Percentiles rank a stretch among this genome's conserved stretches.
Conservation (phyloP, 2,888 invertebrate genomes). For the Fragum whitleyi region DNA sequence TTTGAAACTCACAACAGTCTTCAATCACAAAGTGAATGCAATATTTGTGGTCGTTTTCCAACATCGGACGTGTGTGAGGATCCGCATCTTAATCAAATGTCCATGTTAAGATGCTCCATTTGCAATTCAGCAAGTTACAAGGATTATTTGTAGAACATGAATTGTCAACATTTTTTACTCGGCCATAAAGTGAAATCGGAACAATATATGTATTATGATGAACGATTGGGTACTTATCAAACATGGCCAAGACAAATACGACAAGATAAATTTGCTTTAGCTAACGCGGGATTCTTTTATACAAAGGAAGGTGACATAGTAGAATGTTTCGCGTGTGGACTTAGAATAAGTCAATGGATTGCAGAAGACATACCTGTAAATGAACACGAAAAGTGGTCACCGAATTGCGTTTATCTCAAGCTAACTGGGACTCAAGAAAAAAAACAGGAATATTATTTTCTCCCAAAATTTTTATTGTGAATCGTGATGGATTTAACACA, state of each 20-base stretch:
- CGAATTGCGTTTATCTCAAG: conserved; percentile 39
- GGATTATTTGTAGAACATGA: conserved; percentile 24
- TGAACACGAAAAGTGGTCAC: conserved; percentile 44
- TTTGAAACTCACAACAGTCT: conserved; percentile 16
- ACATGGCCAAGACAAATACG: conserved; percentile 45
- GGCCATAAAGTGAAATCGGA: conserved; percentile 38
- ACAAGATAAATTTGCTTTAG: conserved; percentile 43
- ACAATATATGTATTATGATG: conserved; percentile 34
- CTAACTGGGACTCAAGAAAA: conserved; percentile 29
- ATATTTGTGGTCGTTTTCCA: too few species aligned
- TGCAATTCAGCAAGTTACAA: conserved; percentile 23
- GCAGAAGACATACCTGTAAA: conserved; percentile 23
- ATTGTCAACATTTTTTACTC: conserved; percentile 37
- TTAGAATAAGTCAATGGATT: conserved; percentile 42
- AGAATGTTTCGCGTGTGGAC: conserved; percentile 50
- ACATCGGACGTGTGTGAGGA: background rate
- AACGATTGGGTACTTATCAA: conserved; percentile 34
- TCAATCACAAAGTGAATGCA: too few species aligned
- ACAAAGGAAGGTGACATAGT: conserved; percentile 52
- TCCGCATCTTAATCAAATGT: conserved; percentile 35
- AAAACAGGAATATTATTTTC: background rate
- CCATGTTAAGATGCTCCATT: conserved; percentile 29
- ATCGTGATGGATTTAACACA: conserved; percentile 35
- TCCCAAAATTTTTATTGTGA: background rate
- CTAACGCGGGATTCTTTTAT: conserved; percentile 46